These are phyloP conservation scores for Metacarcinus magister DNA, from an alignment of 2,888 invertebrate genomes.

Conservation along the genomic window DNA sequence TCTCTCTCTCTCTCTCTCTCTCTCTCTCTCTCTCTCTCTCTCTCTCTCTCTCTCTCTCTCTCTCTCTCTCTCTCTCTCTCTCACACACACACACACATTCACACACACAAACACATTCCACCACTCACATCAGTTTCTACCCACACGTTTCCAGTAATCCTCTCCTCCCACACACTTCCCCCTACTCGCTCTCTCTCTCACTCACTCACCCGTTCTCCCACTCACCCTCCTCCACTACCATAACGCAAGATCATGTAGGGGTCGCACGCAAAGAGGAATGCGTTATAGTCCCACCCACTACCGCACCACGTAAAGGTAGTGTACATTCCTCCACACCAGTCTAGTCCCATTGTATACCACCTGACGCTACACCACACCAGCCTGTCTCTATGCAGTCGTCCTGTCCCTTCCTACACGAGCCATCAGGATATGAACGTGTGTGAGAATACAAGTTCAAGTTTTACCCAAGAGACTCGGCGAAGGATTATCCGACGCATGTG, in stretches of 20 bases:
- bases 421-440: not conserved
- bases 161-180: not conserved
- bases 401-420: not conserved
- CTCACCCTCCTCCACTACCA: not conserved
- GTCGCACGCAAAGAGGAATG: not conserved
- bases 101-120: not conserved
- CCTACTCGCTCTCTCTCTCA: not conserved
- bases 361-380: not conserved
- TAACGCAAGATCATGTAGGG: not conserved
- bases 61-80: not conserved
- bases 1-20: conserved; percentile 38
- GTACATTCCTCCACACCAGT: not conserved
- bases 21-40: conserved; percentile 55
- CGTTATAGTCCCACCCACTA: not conserved
- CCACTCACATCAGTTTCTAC: not conserved
- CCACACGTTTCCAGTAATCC: conserved; percentile 27
- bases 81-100: not conserved
- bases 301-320: not conserved
- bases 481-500: conserved; percentile 5
- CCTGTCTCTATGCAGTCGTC: not conserved
- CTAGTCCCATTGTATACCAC: not conserved
- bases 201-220: not conserved
- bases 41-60: not conserved
- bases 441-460: not conserved
- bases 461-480: not conserved